phyloP scores from a whole-genome alignment of 2,113 vertebrate genomes.

The Mystacornis crossleyi region DNA sequence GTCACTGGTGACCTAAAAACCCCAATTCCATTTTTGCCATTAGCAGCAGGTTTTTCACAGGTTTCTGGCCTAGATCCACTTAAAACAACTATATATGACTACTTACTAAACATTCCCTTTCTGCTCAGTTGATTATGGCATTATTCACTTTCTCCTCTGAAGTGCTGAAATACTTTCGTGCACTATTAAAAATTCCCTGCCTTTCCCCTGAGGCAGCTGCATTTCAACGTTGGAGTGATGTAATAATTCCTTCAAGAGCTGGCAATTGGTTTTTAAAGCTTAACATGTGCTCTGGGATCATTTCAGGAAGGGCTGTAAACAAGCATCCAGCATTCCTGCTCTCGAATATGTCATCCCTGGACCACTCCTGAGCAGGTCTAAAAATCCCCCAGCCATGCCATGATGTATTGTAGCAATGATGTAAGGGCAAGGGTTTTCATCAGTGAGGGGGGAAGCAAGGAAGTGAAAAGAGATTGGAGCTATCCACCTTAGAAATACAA shows the following conservation, averaged over 20 bases:
- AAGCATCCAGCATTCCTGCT: neutral
- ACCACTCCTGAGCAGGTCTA: neutral
- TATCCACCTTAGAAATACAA: neutral
- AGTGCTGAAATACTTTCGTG: slow-evolving; percentile 5
- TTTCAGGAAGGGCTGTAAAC: neutral
- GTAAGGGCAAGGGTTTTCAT: neutral
- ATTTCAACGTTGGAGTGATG: neutral
- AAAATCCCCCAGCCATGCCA: neutral
- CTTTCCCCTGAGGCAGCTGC: neutral
- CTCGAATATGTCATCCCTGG: neutral
- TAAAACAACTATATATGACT: neutral
- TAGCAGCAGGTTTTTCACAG: neutral
- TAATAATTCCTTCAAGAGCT: neutral
- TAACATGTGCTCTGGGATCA: neutral
- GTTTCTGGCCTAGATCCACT: slow-evolving; percentile 14
- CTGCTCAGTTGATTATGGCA: slow-evolving; percentile 5
- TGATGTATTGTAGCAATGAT: neutral
- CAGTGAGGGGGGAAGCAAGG: neutral
- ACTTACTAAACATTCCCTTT: slow-evolving; percentile 23
- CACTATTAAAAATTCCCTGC: neutral
- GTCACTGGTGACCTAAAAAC: neutral
- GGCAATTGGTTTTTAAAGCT: neutral
- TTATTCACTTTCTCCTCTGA: slow-evolving; percentile 22
- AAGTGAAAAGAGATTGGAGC: neutral
- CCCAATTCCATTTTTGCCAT: neutral